A percentile compares a stretch with the other conserved stretches of the same genome.
Evolutionary conservation across 2,888 invertebrate genomes (phyloP).

Genomic region (Volucella zonaria): DNA sequence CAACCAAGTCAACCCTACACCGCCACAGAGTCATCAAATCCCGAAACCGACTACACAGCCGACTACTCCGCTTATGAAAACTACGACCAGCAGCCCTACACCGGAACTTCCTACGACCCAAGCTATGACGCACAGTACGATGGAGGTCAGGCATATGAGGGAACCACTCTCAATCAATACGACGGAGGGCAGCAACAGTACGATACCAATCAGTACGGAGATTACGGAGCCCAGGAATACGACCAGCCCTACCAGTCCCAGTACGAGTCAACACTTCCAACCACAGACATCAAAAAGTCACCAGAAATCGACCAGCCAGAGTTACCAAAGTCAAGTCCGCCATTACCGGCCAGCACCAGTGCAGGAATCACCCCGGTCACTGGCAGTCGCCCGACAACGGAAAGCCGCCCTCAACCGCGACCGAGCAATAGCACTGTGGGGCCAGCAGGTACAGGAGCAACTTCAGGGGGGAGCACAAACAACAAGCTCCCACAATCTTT

Average conservation of each 20-base stretch:
- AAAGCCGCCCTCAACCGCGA: conserved; percentile 81
- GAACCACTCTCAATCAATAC: conserved; percentile 72
- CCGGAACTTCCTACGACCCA: conserved; percentile 78
- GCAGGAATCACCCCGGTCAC: conserved; percentile 73
- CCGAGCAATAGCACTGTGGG: conserved; percentile 82
- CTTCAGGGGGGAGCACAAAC: conserved; percentile 73
- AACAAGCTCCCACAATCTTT: conserved; percentile 78
- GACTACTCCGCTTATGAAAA: conserved; percentile 80
- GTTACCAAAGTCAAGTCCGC: conserved; percentile 59
- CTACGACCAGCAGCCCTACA: conserved; percentile 81
- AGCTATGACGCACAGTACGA: conserved; percentile 78
- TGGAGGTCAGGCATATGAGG: conserved; percentile 73
- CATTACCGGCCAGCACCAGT: conserved; percentile 55
- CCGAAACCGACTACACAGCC: conserved; percentile 77
- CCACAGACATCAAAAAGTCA: conserved; percentile 51
- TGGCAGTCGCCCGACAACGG: conserved; percentile 75
- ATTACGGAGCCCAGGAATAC: conserved; percentile 74
- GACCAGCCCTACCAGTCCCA: conserved; percentile 68
- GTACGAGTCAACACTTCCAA: conserved; percentile 74
- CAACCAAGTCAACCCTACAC: conserved; percentile 72
- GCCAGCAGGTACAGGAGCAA: conserved; percentile 77
- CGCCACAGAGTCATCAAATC: conserved; percentile 71
- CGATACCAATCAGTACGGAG: conserved; percentile 74
- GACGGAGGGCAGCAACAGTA: conserved; percentile 67
- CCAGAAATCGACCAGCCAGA: conserved; percentile 74